phyloP scores from a whole-genome alignment of 2,888 invertebrate genomes.

The Keiferia lycopersicella region DNA sequence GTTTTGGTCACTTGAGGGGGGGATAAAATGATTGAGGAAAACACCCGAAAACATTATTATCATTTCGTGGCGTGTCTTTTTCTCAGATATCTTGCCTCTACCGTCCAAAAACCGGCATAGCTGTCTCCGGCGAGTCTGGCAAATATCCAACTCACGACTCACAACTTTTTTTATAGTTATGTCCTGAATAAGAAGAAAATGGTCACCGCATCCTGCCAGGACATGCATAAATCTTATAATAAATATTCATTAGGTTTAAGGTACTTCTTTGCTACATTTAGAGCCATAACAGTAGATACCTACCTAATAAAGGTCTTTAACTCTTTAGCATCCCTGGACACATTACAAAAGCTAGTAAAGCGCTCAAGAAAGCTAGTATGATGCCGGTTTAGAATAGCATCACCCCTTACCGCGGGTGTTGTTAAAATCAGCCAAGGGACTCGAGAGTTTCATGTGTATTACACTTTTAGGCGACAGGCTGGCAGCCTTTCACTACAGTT shows the following conservation, averaged over 20 bases:
- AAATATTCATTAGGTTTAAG: conserved; percentile 39
- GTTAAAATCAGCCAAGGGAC: too few relatives aligned
- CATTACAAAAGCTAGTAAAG: too few relatives aligned
- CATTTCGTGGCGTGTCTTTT: not conserved
- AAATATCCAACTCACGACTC: conserved; percentile 18
- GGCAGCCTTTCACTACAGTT: too few relatives aligned
- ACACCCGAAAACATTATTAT: not conserved
- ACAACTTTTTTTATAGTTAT: conserved; percentile 23
- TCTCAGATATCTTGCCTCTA: not conserved
- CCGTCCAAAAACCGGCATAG: not conserved
- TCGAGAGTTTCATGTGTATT: too few relatives aligned
- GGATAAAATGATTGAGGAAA: not conserved
- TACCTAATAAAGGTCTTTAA: too few relatives aligned
- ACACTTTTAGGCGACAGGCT: too few relatives aligned
- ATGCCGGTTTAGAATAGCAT: too few relatives aligned
- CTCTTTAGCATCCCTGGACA: too few relatives aligned
- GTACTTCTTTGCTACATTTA: conserved; percentile 31
- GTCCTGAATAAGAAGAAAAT: conserved; percentile 26
- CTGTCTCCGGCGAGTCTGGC: conserved; percentile 24
- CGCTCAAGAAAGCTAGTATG: too few relatives aligned
- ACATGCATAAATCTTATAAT: conserved; percentile 27
- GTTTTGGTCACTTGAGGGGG: too few relatives aligned
- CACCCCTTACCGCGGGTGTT: too few relatives aligned
- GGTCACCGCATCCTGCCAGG: conserved; percentile 15
- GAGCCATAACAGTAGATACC: too few relatives aligned